Percentiles rank a stretch among this genome's conserved stretches.
Conservation (phyloP, 1,140 invertebrate species). For the Aphaenogaster floridana region DNA sequence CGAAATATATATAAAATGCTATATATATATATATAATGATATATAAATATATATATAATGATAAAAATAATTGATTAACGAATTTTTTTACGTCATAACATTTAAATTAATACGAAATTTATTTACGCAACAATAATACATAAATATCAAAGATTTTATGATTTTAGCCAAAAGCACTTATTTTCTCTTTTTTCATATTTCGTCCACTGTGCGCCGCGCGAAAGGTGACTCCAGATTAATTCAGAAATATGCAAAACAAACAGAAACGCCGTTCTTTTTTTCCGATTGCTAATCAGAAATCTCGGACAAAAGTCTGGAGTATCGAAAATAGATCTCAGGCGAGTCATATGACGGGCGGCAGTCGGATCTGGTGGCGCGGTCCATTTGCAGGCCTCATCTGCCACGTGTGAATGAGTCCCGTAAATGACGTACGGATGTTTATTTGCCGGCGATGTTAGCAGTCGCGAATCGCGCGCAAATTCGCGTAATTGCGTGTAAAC, state of each 20-base stretch:
- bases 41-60: too few relatives aligned
- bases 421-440: conserved; percentile 57
- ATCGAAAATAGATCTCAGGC: conserved; percentile 2
- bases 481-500: conserved; percentile 51
- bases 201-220: too few relatives aligned
- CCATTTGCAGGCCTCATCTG: conserved; percentile 16
- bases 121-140: too few relatives aligned
- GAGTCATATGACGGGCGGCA: background rate
- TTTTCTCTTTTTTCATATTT: too few relatives aligned
- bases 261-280: background rate
- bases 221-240: background rate
- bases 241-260: background rate
- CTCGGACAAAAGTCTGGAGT: background rate
- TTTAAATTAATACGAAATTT: too few relatives aligned
- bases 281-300: background rate
- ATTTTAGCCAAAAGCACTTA: too few relatives aligned
- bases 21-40: too few relatives aligned
- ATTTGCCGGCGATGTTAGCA: conserved; percentile 40
- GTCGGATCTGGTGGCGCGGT: background rate
- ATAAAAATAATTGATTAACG: too few relatives aligned
- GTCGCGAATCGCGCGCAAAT: conserved; percentile 28
- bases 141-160: too few relatives aligned
- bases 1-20: too few relatives aligned
- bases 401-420: conserved; percentile 52
- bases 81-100: too few relatives aligned